Evolutionary conservation across 2,797 vertebrate genomes (phyloP).

Genomic region (Eospalax fontanierii): DNA sequence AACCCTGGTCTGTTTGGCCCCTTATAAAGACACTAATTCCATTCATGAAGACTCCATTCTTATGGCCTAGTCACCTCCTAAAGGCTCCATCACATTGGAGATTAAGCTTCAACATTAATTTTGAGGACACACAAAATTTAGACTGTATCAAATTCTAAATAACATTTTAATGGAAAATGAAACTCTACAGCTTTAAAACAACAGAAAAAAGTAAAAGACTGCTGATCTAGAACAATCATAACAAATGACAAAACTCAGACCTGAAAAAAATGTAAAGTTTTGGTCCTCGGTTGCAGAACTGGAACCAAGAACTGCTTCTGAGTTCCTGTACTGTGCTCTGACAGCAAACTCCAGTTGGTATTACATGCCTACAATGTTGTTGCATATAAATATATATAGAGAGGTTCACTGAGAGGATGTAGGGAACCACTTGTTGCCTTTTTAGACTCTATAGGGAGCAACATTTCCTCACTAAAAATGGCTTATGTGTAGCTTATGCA

Average conservation of each 20-base stretch:
- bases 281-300: background rate
- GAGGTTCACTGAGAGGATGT: background rate
- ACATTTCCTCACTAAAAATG: background rate
- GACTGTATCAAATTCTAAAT: background rate
- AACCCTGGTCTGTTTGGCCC: background rate
- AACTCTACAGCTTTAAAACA: background rate
- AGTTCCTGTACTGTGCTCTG: background rate
- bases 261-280: background rate
- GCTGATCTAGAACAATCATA: background rate
- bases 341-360: background rate
- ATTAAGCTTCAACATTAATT: background rate
- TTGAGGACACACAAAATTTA: background rate
- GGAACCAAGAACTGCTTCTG: background rate
- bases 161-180: background rate
- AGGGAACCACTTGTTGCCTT: background rate
- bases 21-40: background rate
- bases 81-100: background rate
- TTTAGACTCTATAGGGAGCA: background rate
- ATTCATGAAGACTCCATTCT: background rate
- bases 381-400: background rate
- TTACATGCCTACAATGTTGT: background rate
- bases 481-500: background rate
- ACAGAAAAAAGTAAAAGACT: background rate
- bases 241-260: background rate
- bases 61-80: background rate